phyloP scores from a whole-genome alignment of 2,888 invertebrate genomes.

The Griposia aprilina region DNA sequence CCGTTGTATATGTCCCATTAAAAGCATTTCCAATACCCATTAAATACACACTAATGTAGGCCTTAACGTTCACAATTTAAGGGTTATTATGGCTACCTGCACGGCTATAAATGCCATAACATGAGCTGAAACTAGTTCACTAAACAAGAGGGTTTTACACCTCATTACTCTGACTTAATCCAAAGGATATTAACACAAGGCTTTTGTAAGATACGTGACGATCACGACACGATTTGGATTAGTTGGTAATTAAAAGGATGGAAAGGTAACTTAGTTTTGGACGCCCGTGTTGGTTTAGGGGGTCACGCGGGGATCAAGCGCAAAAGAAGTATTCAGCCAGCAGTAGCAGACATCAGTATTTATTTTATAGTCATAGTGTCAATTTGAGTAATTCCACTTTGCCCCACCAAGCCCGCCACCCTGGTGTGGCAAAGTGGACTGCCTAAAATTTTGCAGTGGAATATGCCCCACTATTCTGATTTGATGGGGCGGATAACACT shows the following conservation, averaged over 20 bases:
- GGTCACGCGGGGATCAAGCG: too few relatives aligned
- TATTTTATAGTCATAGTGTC: too few relatives aligned
- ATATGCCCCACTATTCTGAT: too few relatives aligned
- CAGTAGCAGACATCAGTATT: too few relatives aligned
- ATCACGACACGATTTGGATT: constrained; percentile 64
- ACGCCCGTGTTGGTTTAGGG: neutral
- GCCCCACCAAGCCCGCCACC: too few relatives aligned
- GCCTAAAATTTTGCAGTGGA: too few relatives aligned
- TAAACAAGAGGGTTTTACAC: constrained; percentile 84
- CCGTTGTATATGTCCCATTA: constrained; percentile 53
- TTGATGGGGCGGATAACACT: too few relatives aligned
- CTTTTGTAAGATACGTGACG: constrained; percentile 67
- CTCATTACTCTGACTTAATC: constrained; percentile 82
- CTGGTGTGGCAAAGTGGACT: too few relatives aligned
- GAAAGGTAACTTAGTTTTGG: neutral
- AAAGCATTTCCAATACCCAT: constrained; percentile 63
- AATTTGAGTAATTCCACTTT: too few relatives aligned
- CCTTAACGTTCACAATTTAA: constrained; percentile 53
- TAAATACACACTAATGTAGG: constrained; percentile 49
- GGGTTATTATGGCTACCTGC: constrained; percentile 48
- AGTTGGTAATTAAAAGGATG: constrained; percentile 1
- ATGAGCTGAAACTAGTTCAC: constrained; percentile 81
- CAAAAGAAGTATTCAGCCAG: too few relatives aligned
- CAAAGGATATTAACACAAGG: constrained; percentile 70
- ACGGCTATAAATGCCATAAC: constrained; percentile 49